Conservation (phyloP, 2,113 vertebrate species). For the Mus spicilegus region DNA sequence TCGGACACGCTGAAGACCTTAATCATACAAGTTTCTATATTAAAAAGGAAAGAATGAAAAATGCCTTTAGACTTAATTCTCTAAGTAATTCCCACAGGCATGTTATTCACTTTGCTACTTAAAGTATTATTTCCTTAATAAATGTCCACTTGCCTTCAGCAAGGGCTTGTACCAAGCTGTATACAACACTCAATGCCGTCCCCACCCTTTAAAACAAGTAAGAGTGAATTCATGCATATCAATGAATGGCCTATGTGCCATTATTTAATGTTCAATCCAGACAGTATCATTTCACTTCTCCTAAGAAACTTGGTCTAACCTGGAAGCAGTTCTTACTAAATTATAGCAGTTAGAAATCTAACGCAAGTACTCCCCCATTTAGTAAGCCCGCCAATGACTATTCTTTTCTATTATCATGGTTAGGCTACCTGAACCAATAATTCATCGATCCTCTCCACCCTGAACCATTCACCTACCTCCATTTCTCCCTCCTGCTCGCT, state of each 20-base stretch:
- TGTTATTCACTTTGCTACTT: neutral
- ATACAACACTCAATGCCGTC: neutral
- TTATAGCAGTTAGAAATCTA: neutral
- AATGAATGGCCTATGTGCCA: neutral
- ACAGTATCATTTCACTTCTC: neutral
- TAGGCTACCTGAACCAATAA: neutral
- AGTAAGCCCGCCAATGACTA: neutral
- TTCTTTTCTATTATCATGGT: neutral
- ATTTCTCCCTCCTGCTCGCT: neutral
- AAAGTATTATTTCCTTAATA: conserved; percentile 12
- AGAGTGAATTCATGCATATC: neutral
- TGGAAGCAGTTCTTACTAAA: neutral
- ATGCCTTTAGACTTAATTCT: neutral
- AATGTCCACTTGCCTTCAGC: neutral
- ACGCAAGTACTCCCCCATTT: neutral
- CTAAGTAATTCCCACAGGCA: neutral
- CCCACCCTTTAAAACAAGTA: neutral
- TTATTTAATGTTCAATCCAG: neutral
- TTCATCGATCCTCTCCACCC: neutral
- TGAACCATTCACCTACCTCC: neutral
- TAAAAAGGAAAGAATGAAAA: conserved; percentile 40
- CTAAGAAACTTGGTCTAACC: neutral
- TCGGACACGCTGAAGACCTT: neutral
- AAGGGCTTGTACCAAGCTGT: fast-evolving
- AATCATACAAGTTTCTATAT: neutral